These are phyloP conservation scores for Clunio marinus DNA, from an alignment of 2,888 invertebrate genomes.

Conservation along the genomic window DNA sequence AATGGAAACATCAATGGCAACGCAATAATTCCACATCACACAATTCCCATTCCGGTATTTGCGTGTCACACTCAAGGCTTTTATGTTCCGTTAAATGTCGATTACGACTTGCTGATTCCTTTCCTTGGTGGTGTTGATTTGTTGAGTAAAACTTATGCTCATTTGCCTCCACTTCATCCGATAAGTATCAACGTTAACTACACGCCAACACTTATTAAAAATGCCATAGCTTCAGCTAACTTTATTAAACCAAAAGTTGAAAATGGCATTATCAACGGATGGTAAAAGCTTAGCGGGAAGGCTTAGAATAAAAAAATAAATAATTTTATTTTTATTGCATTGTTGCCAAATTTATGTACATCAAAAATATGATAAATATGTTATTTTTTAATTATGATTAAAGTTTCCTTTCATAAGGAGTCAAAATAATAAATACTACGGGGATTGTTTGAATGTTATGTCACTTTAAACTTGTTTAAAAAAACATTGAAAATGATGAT, in stretches of 20 bases:
- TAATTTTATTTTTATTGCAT: not conserved
- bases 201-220: slow-evolving; percentile 45
- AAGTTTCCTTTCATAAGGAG: too few relatives aligned
- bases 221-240: slow-evolving; percentile 25
- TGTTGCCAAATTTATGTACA: slow-evolving; percentile 32
- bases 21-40: slow-evolving; percentile 31
- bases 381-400: too few relatives aligned
- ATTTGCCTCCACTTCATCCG: slow-evolving; percentile 67
- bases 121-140: slow-evolving; percentile 61
- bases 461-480: too few relatives aligned
- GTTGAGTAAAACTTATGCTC: slow-evolving; percentile 54
- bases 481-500: too few relatives aligned
- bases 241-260: slow-evolving; percentile 47
- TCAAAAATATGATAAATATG: not conserved
- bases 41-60: slow-evolving; percentile 74
- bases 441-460: too few relatives aligned
- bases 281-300: slow-evolving; percentile 45
- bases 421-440: too few relatives aligned
- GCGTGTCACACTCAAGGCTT: slow-evolving; percentile 86
- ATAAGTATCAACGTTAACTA: slow-evolving; percentile 89
- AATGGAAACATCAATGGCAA: slow-evolving; percentile 27
- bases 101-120: slow-evolving; percentile 67
- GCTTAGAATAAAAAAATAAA: not conserved
- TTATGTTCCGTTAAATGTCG: slow-evolving; percentile 81
- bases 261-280: slow-evolving; percentile 47